Base-by-base conservation (phyloP, 2,888 invertebrate genomes). In the Meandrusa payeni region DNA sequence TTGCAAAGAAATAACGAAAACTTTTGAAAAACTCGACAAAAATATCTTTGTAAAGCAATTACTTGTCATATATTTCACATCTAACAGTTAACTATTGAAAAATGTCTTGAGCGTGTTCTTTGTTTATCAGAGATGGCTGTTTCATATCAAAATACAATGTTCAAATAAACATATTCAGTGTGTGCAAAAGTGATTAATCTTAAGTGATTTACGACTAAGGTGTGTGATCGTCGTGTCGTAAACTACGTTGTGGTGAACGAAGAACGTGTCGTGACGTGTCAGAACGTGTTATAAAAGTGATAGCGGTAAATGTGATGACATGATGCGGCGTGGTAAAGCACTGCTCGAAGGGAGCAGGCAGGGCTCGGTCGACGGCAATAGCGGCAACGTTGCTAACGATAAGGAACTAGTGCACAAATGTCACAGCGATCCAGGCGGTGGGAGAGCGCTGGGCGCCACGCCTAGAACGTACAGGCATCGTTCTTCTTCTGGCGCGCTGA, bases 331-430 rank as follows among this genome's bases (percentile, higher is more conserved):
- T 6, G 83, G 80, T 5, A 86, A 85, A 66, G 78, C 79, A 52
- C 69, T 85, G 76, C 72, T 87, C 15, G 87, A 86, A 46, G 74
- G 78, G 59, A 85, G 82, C 65, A 72, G 86, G 59, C 87, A 86
- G 66, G 86, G 85, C 48, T 86, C 87, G 37, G 80, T 87, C 57
- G 87, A 87, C 69, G 76, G 80, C 57, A 74, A 76, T 43, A 65
- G 59, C n/a, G n/a, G n/a, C 48, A 74, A 67, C 46, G 67, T 79
- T 57, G 65, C 68, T 13, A 78, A 64, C 54, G 88, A 86, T 52
- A 92, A 92, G 69, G 92, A 92, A 76, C 76, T 91, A 63, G 91
- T 92, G 54, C 92, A 92, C 60, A 92, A 92, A 79, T 91, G 91
- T 67, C 89, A 91, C 59, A 92, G 91, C 60, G 91, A 92, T 70